Conservation (phyloP, 2,113 vertebrate species). For the Muntiacus muntjak region DNA sequence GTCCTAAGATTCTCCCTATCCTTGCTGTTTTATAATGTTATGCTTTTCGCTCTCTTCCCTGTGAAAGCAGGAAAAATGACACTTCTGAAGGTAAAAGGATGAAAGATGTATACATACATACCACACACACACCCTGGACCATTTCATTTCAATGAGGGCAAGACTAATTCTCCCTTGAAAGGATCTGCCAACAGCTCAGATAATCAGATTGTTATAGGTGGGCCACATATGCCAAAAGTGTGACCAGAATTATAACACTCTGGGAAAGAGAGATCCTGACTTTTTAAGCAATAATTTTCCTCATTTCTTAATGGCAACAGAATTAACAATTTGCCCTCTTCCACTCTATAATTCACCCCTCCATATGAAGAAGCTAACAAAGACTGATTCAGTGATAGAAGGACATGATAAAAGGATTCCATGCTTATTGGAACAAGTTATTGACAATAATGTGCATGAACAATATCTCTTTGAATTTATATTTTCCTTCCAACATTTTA, state of each 20-base stretch:
- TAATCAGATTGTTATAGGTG: background rate
- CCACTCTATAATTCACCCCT: background rate
- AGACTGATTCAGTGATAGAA: background rate
- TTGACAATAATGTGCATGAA: background rate
- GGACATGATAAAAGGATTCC: background rate
- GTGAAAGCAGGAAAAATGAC: background rate
- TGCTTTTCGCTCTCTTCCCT: background rate
- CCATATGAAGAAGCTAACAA: background rate
- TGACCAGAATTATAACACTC: background rate
- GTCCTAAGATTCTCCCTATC: background rate
- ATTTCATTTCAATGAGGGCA: background rate
- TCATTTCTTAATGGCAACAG: background rate
- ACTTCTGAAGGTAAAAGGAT: background rate
- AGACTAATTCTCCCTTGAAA: slow-evolving; percentile 30
- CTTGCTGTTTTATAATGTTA: background rate
- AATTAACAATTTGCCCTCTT: background rate
- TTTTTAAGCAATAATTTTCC: background rate
- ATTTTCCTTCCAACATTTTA: slow-evolving; percentile 10
- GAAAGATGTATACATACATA: background rate
- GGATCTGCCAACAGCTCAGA: background rate
- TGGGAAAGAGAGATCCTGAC: slow-evolving; percentile 1
- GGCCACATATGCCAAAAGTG: background rate
- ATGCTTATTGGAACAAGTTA: background rate
- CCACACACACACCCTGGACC: background rate
- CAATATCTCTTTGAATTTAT: background rate